Base-by-base conservation (phyloP, 53 echinoderm and acorn worm species). In the Temnopleurus reevesii region DNA sequence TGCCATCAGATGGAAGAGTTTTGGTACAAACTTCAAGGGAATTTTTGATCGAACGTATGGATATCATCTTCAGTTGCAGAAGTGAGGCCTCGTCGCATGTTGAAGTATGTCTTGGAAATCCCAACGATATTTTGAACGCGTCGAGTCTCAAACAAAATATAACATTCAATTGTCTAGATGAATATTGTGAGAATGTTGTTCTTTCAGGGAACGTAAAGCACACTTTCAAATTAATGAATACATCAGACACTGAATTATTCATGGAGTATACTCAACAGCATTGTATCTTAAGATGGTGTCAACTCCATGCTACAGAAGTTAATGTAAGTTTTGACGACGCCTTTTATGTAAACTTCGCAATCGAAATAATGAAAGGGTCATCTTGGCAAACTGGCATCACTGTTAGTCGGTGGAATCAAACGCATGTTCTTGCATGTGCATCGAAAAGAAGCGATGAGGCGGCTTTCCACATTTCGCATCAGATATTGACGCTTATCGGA, bases 401-500 rank as follows among this genome's bases (percentile, higher is more conserved):
- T 49, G 29, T 49, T 47, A 49, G 46, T 77, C 79, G 79, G 24
- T 77, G 46, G 79, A 77, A 77, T 29, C 46, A 46, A 77, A 46
- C 79, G 28, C 79, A 77, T 18, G 27, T 77, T 49, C 12, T 77
- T 12, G 27, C 46, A 12, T 77, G 79, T 77, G 35, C 46, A 45
- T 46, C 79, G 12, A 17, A 2, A 3, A 24, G 46, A 38, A 18
- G 31, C 9, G 35, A 46, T 1, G 49, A 26, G 7, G 15, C 13
- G 13, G 29, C 41, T 4, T 77, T 46, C 41, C 79, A 25, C 46
- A 15, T 47, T 82, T 4, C 17, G 3, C 82, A 82, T 53, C 82
- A 82, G 35, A 53, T 82, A 0, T 8, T 82, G 53, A 82, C 82
- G 13, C 55, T 82, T n/a, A 35, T 82, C 19, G 82, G 82, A 34